Base-by-base conservation (phyloP, 1,140 invertebrate genomes). In the Steinernema khuongi region DNA sequence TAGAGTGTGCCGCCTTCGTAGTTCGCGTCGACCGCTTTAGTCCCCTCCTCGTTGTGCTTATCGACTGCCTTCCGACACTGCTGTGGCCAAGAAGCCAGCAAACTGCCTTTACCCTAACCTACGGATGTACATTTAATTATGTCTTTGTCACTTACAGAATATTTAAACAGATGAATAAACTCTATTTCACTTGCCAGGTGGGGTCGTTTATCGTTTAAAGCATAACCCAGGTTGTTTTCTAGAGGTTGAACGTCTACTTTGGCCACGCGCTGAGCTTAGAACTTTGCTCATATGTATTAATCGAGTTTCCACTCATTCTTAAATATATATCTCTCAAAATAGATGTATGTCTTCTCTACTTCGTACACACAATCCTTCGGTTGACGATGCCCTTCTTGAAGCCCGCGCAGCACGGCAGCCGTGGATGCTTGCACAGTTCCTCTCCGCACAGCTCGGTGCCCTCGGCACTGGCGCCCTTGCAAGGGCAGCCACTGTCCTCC, bases 81-180 rank as follows among this genome's bases (percentile, higher is more conserved):
- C 50, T 22, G 50, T 22, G 26, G 50, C 14, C 7, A n/a, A n/a
- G 7, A 7, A 26, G 22, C 26, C 50, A 2, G 22, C 14, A 11
- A 60, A 60, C 50, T 60, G 50, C 50, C 50, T 60, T 60, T 22
- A 60, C 11, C 11, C 19, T 60, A 22, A 60, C 26, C 50, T 60
- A 60, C 50, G 50, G 50, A 60, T 60, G 50, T 60, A 60, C 50
- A 60, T 60, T 60, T 41, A 41, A 41, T 22, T 60, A 4, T 60
- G 50, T 26, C 4, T 60, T 22, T 60, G 26, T n/a, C 26, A n/a
- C 14, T 60, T 60, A n/a, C 22, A 60, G 4, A 26, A 60, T 14
- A 22, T 60, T 60, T 60, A 11, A 60, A 22, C 14, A 60, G 22
- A 11, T 4, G 11, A 60, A 60, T 7, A 60, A 60, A 60, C n/a